Evolutionary conservation across 2,797 vertebrate genomes (phyloP), one percentile per base, ranked within the genome.

Genomic region (Furcifer pardalis): DNA sequence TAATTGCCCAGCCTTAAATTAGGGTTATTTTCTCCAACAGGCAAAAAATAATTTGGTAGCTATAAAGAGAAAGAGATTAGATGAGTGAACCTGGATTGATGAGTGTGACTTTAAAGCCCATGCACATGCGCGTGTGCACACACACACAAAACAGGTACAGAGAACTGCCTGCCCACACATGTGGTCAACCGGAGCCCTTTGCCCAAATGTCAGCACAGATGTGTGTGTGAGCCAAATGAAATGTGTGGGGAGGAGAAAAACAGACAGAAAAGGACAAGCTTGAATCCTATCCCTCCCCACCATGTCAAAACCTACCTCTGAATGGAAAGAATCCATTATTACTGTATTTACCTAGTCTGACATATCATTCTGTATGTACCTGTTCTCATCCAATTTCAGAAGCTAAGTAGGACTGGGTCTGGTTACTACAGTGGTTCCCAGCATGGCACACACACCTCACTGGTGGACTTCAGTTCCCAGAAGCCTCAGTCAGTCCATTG

Each of bases 41-140:
- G 93, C 71, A 81, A 90, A 94, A 94, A 95, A 95, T 84, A 94
- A 94, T 93, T 93, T 87, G 76, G 81, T 87, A 87, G 91, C 91
- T 91, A 88, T 95, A 92, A 94, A 94, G 90, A 94, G 88, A 94
- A 96, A 94, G 77, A n/a, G n/a, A n/a, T n/a, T n/a, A n/a, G n/a
- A n/a, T n/a, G 94, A 94, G 92, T 76, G 91, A 85, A 92, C 92
- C 93, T 92, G 91, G 91, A 94, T 87, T 82, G 10, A 32, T 85
- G 88, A 85, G 71, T 83, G 25, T 88, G 85, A 88, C 89, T n/a
- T n/a, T n/a, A n/a, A n/a, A n/a, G n/a, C n/a, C n/a, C n/a, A n/a
- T n/a, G n/a, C n/a, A n/a, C n/a, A n/a, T n/a, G n/a, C n/a, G n/a
- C n/a, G n/a, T n/a, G n/a, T n/a, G n/a, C n/a, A n/a, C n/a, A n/a